Base-by-base conservation (phyloP, 2,888 invertebrate species). In the Diplazon laetatorius region DNA sequence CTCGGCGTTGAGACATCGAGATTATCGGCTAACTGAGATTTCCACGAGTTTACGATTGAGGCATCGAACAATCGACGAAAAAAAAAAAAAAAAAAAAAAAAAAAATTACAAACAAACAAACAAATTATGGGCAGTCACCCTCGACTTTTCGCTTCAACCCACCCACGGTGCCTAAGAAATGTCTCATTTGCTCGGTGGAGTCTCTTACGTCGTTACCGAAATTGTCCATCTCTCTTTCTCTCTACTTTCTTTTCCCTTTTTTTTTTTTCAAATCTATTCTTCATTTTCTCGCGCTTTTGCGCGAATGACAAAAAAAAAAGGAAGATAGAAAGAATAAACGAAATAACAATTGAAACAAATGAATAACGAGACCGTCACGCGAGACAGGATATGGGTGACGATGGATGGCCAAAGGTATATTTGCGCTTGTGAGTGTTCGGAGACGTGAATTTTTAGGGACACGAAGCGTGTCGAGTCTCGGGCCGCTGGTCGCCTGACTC, bases 401-500 rank as follows among this genome's bases (percentile, higher is more conserved):
- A 42, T 35, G 60, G 18, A 42, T 35, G 60, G 60, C 46, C 39
- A 66, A 46, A 25, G 62, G 48, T 57, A 44, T n/a, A n/a, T 59
- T 76, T 65, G 30, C 63, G 30, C 35, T 42, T 55, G 71, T 74
- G 57, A 60, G 70, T 68, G 22, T 6, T 73, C 48, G 76, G 14
- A 73, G 68, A 44, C 16, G 70, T 68, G 59, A 76, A 60, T 76
- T 76, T 80, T 78, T 82, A 78, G 80, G 79, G 48, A 62, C 55
- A 80, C 69, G 70, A 82, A n/a, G 80, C 52, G 79, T n/a, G 69
- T 80, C 76, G 72, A 77, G 80, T 78, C 65, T 81, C 82, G 68
- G 84, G 80, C 83, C 82, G 81, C 85, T 83, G 85, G 84, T 85
- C 84, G 85, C 76, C 80, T 73, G 79, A 71, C 80, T 69, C 78